These are phyloP conservation scores for Myotis pilosus DNA, from an alignment of 2,797 vertebrate species.

Conservation along the genomic window DNA sequence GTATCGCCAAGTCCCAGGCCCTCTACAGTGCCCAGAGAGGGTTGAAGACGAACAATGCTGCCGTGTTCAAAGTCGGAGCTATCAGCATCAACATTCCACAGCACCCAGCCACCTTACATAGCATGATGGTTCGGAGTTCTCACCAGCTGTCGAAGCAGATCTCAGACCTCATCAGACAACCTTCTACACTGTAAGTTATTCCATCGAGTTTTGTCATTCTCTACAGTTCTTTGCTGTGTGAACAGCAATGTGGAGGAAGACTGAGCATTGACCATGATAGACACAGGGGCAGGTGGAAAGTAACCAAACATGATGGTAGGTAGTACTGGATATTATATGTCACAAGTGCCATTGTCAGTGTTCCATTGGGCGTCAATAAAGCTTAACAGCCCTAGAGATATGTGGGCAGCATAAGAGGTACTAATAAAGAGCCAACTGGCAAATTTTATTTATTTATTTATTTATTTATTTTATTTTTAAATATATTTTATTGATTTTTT, in stretches of 20 bases:
- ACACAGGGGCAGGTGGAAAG: background rate
- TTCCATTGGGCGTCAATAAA: background rate
- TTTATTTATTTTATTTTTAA: too few species aligned
- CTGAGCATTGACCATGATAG: background rate
- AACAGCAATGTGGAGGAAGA: background rate
- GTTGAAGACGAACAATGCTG: slow-evolving; percentile 95
- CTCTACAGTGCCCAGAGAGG: slow-evolving; percentile 98
- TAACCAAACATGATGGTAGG: background rate
- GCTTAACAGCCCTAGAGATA: background rate
- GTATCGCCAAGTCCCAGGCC: slow-evolving; percentile 98
- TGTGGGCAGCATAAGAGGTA: background rate
- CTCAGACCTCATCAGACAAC: slow-evolving; percentile 98
- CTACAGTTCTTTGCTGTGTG: background rate
- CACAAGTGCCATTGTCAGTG: background rate
- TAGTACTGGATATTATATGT: background rate
- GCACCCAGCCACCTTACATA: slow-evolving; percentile 97
- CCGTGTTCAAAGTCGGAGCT: slow-evolving; percentile 96
- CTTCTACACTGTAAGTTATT: slow-evolving; percentile 89
- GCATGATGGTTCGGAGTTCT: slow-evolving; percentile 99
- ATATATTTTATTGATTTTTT: too few species aligned
- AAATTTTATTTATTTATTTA: too few species aligned
- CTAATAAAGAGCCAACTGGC: background rate
- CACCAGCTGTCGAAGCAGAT: slow-evolving; percentile 99
- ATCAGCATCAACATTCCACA: slow-evolving; percentile 99
- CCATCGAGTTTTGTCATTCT: background rate